Percentiles rank a stretch among this genome's conserved stretches.
phyloP scores from a whole-genome alignment of 2,797 vertebrate genomes.

The Thripadectes ignobilis region DNA sequence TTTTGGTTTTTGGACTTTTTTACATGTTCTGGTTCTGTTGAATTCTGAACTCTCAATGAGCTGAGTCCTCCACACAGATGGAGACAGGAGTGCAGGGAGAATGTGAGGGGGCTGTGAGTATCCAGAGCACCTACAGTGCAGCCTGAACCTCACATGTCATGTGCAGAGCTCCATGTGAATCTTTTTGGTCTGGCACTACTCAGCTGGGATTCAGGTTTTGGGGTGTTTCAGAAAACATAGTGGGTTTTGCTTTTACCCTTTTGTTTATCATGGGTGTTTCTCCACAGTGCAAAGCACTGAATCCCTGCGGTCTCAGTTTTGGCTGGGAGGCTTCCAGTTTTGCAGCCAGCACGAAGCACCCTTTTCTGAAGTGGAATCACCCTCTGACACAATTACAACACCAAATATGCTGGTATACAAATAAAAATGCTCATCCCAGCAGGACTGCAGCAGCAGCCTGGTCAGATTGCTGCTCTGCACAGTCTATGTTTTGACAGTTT shows the following conservation, averaged over 20 bases:
- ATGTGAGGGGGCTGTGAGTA: neutral
- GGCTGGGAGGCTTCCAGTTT: neutral
- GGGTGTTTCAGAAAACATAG: neutral
- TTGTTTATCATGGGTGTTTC: accelerated
- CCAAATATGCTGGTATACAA: neutral
- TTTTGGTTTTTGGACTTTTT: accelerated
- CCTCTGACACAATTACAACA: neutral
- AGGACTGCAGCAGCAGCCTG: neutral
- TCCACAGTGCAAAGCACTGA: accelerated
- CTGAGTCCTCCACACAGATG: neutral
- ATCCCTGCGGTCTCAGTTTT: accelerated
- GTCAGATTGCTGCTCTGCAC: neutral
- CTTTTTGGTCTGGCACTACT: neutral
- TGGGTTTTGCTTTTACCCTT: neutral
- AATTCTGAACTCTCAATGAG: neutral
- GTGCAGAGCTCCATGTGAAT: neutral
- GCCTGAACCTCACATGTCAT: accelerated
- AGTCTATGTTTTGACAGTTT: neutral
- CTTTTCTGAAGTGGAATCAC: neutral
- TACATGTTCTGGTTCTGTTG: neutral
- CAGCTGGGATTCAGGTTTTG: neutral
- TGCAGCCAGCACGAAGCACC: neutral
- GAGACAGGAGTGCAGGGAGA: neutral
- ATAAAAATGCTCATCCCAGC: neutral
- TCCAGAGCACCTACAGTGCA: neutral